Base-by-base conservation (phyloP, 2,888 invertebrate genomes). In the Caenorhabditis angaria region DNA sequence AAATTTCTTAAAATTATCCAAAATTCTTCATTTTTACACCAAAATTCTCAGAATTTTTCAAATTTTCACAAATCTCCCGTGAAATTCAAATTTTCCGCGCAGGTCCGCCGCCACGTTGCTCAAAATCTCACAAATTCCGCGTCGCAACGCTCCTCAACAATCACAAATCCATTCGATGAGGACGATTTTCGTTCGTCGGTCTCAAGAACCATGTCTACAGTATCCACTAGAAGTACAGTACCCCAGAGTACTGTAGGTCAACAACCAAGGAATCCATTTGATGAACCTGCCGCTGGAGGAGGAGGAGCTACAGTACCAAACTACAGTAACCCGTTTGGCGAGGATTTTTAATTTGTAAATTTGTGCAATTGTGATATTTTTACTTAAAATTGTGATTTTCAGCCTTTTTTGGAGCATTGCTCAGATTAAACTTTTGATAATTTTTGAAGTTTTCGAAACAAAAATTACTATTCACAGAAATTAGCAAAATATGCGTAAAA, bases 151-250 rank as follows among this genome's bases (percentile, higher is more conserved):
- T 70, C 65, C 1, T 58, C 67, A 14, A 41, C 41, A 41, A 41
- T 32, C 32, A 70, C 62, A 28, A 73, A 70, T 54, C 74, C 74
- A 14, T 75, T 75, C 35, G 77, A 77, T 24, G 77, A 77, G 24
- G 77, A 75, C 20, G 70, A 70, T n/a, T 28, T 50, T 2, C 29
- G 25, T 12, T 60, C n/a, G n/a, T n/a, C 70, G 4, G 59, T 73
- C n/a, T 68, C 73, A 0, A 32, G 73, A 53, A 73, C 65, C 27
- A 73, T 73, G 73, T 73, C 73, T 12, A 68, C 68, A 1, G 61
- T 56, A 18, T 73, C 73, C 1, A 73, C 64, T 22, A 51, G 64
- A 53, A 64, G 59, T 8, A 62, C 51, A 8, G 55, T 61, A 12
- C 47, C 54, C 5, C 61, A 62, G 32, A 57, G 65, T 5, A 61